phyloP scores from a whole-genome alignment of 2,113 vertebrate species.

The Syngnathoides biaculeatus region DNA sequence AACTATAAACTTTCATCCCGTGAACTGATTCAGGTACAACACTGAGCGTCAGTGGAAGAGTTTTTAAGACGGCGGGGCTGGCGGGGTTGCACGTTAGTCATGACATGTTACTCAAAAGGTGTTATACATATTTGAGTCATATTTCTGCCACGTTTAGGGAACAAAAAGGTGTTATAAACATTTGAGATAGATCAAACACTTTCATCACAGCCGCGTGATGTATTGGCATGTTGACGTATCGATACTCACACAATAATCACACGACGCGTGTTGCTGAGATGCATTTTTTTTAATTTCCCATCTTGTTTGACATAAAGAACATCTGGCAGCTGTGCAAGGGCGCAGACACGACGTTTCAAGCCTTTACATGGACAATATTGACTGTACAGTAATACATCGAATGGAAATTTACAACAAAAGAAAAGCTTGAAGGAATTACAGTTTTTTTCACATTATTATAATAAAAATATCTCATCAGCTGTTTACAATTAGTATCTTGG shows the following conservation, averaged over 20 bases:
- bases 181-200: too few species aligned
- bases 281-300: slow-evolving; percentile 65
- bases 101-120: too few species aligned
- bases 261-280: slow-evolving; percentile 44
- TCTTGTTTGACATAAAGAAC: slow-evolving; percentile 41
- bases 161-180: too few species aligned
- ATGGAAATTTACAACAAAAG: slow-evolving; percentile 6
- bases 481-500: neutral
- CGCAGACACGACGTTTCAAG: slow-evolving; percentile 52
- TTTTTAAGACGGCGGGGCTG: too few species aligned
- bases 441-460: neutral
- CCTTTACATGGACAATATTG: slow-evolving; percentile 36
- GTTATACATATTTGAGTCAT: too few species aligned
- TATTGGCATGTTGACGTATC: too few species aligned
- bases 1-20: too few species aligned
- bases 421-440: neutral
- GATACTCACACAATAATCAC: slow-evolving; percentile 9
- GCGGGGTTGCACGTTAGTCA: too few species aligned
- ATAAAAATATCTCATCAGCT: neutral
- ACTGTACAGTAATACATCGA: neutral
- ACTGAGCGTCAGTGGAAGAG: too few species aligned
- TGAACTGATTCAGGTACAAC: too few species aligned
- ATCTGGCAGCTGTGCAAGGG: slow-evolving; percentile 50
- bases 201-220: too few species aligned
- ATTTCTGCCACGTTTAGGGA: too few species aligned